Evolutionary conservation across 1,140 invertebrate species (phyloP).

Genomic region (Plodia interpunctella): DNA sequence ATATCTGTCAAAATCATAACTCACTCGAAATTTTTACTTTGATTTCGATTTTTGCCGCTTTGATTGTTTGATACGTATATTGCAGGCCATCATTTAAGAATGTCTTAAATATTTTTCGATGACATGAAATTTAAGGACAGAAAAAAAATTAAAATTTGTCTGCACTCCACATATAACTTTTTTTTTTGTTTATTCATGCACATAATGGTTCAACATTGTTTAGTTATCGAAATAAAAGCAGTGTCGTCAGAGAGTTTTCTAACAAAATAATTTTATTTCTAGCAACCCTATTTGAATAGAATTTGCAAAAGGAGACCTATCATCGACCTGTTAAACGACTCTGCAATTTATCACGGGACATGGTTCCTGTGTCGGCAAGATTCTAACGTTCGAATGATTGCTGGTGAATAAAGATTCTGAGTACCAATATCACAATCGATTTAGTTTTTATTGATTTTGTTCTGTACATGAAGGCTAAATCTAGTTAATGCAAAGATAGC

Average conservation of each 20-base stretch:
- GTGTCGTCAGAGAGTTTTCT: no score
- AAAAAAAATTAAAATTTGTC: no score
- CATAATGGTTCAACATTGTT: no score
- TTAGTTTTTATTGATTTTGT: no score
- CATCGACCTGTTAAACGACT: neutral
- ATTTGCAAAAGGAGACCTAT: neutral
- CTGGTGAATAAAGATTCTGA: neutral
- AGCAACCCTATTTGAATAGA: neutral
- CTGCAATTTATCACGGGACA: neutral
- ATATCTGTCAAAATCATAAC: slow-evolving; percentile 3
- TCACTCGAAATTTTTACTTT: slow-evolving; percentile 4
- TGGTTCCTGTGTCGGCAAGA: neutral
- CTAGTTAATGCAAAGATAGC: no score
- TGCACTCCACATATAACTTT: no score
- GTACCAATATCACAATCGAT: no score
- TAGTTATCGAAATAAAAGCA: no score
- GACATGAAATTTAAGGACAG: no score
- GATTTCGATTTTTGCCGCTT: neutral
- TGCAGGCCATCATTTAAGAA: neutral
- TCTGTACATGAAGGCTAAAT: no score
- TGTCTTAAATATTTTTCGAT: no score
- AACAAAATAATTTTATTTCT: neutral
- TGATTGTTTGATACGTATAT: slow-evolving; percentile 2
- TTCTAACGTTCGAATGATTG: neutral
- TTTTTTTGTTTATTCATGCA: no score